Base-by-base conservation (phyloP, 2,888 invertebrate genomes). In the Sialis lutaria region DNA sequence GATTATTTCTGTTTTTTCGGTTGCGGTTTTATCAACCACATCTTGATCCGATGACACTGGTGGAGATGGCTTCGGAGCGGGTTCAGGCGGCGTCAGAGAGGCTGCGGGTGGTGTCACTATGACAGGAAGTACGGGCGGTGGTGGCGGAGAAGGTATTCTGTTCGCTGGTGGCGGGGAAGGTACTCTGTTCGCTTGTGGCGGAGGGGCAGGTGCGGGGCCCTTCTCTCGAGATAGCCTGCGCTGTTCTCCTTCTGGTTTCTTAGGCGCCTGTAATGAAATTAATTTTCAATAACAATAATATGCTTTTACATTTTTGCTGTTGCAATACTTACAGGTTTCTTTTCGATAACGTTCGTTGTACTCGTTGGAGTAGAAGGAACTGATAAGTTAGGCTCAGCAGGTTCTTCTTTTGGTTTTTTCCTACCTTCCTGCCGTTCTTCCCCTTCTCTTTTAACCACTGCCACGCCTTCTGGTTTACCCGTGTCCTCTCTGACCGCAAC, bases 181-280 rank as follows among this genome's bases (percentile, higher is more conserved):
- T 41, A 84, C 87, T 49, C 51, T 9, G 57, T 50, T 22, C 2
- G 8, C 52, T 49, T 42, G 54, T 41, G 50, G 50, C 30, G 55
- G 59, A 42, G 86, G 85, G 48, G 76, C 76, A 8, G 84, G 87
- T 41, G 84, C 87, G 49, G 84, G 85, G 50, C 87, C 87, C 63
- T 88, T 87, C 58, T 86, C 85, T 40, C 70, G 66, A 10, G 74
- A 72, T 48, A 68, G 62, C 58, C 72, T 67, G 50, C 73, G 68
- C 55, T 73, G 73, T 44, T 58, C 62, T 44, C 66, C 65, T 50
- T 72, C 73, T 43, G 63, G 61, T 61, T 82, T 83, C 65, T 83
- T 85, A 51, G 79, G 75, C 58, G 76, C 72, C 80, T 81, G 58
- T 13, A 57, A 54, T 50, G 47, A 45, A 13, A 13, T 40, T 6